A percentile compares a stretch with the other conserved stretches of the same genome.
Conservation (phyloP, 2,888 invertebrate genomes). For the Ormyrus nitidulus region DNA sequence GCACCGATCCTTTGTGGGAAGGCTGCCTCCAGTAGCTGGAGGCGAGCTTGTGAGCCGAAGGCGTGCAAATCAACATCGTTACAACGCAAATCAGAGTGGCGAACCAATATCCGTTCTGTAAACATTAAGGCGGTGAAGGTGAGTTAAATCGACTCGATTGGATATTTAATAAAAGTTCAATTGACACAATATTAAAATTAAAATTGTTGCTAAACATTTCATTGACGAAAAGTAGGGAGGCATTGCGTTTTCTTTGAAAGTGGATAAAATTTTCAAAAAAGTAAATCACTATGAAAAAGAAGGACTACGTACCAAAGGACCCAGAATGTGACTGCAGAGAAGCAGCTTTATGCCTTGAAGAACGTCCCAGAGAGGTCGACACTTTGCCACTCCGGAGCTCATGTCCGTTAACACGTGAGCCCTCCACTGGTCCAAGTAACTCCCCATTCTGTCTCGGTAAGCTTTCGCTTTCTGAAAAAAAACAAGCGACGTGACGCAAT, state of each 20-base stretch:
- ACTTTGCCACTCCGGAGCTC: slow-evolving; percentile 82
- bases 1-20: slow-evolving; percentile 60
- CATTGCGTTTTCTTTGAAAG: too few relatives aligned
- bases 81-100: slow-evolving; percentile 79
- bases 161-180: too few relatives aligned
- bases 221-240: too few relatives aligned
- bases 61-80: slow-evolving; percentile 80
- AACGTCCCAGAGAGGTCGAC: slow-evolving; percentile 84
- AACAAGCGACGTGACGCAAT: too few relatives aligned
- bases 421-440: slow-evolving; percentile 83
- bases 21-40: slow-evolving; percentile 73
- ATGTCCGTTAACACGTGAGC: slow-evolving; percentile 81
- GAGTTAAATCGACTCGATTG: too few relatives aligned
- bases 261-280: neutral
- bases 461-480: slow-evolving; percentile 77
- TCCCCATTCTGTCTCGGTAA: slow-evolving; percentile 79
- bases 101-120: slow-evolving; percentile 84
- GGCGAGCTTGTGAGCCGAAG: slow-evolving; percentile 80
- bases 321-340: slow-evolving; percentile 81
- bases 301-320: slow-evolving; percentile 78
- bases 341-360: slow-evolving; percentile 81
- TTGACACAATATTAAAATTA: too few relatives aligned
- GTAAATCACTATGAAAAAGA: neutral
- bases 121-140: neutral
- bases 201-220: too few relatives aligned